Evolutionary conservation across 2,113 vertebrate species (phyloP).

Genomic region (Girardinichthys multiradiatus): DNA sequence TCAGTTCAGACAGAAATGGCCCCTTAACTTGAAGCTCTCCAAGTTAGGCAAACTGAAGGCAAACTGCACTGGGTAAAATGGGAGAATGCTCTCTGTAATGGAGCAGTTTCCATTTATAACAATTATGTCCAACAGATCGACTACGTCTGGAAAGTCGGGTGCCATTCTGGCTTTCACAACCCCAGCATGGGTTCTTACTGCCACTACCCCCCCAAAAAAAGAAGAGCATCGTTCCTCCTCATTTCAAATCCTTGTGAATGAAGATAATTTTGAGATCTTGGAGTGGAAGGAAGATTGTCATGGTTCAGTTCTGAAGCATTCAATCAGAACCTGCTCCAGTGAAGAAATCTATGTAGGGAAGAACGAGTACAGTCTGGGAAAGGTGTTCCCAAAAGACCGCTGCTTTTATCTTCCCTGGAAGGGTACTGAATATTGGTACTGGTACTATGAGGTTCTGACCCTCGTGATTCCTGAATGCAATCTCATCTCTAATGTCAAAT

Average conservation of each 20-base stretch:
- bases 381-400: constrained; percentile 44
- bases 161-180: constrained; percentile 59
- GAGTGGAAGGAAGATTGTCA: constrained; percentile 55
- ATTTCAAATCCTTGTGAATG: constrained; percentile 67
- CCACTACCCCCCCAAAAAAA: constrained; percentile 32
- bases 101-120: constrained; percentile 62
- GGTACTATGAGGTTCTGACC: constrained; percentile 63
- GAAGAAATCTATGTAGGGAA: constrained; percentile 58
- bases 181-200: constrained; percentile 46
- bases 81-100: constrained; percentile 33
- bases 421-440: constrained; percentile 60
- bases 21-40: background rate
- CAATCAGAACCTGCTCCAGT: constrained; percentile 51
- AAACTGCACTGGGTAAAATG: constrained; percentile 57
- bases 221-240: constrained; percentile 27
- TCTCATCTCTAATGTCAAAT: constrained; percentile 57
- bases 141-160: constrained; percentile 62
- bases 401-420: constrained; percentile 65
- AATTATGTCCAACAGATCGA: constrained; percentile 42
- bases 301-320: constrained; percentile 47
- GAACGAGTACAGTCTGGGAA: constrained; percentile 32
- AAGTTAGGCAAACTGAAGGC: background rate
- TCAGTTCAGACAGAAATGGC: background rate
- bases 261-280: constrained; percentile 69
- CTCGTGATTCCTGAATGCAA: constrained; percentile 39